These are phyloP conservation scores for Tipula vernalis DNA, from an alignment of 2,888 invertebrate species.

Conservation along the genomic window DNA sequence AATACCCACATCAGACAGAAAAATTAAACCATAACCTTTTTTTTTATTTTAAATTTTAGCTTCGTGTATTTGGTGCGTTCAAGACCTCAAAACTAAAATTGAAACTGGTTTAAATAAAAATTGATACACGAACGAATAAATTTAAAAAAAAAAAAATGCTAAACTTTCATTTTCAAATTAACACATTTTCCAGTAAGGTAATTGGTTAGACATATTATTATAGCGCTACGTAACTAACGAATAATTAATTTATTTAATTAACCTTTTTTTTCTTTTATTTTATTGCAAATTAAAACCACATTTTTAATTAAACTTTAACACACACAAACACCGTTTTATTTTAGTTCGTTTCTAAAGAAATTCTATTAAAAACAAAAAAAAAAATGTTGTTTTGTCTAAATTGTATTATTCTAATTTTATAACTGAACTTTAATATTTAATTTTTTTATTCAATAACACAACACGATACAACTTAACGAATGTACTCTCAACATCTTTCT, in stretches of 20 bases:
- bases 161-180: not conserved
- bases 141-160: not conserved
- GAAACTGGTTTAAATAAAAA: not conserved
- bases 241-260: not conserved
- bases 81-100: not conserved
- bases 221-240: not conserved
- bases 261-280: not conserved
- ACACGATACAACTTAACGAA: not conserved
- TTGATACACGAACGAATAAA: not conserved
- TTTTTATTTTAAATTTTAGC: not conserved
- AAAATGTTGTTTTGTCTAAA: not conserved
- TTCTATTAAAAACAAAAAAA: not conserved
- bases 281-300: not conserved
- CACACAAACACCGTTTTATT: not conserved
- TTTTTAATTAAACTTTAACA: not conserved
- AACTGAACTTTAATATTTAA: not conserved
- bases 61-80: not conserved
- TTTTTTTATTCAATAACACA: not conserved
- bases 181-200: not conserved
- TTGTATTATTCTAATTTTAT: not conserved
- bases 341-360: not conserved
- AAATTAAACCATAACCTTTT: not conserved
- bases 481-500: not conserved
- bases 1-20: not conserved
- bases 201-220: not conserved